Evolutionary conservation across 92 coral and sea anemone species (phyloP).

Genomic region (Micromussa lordhowensis): DNA sequence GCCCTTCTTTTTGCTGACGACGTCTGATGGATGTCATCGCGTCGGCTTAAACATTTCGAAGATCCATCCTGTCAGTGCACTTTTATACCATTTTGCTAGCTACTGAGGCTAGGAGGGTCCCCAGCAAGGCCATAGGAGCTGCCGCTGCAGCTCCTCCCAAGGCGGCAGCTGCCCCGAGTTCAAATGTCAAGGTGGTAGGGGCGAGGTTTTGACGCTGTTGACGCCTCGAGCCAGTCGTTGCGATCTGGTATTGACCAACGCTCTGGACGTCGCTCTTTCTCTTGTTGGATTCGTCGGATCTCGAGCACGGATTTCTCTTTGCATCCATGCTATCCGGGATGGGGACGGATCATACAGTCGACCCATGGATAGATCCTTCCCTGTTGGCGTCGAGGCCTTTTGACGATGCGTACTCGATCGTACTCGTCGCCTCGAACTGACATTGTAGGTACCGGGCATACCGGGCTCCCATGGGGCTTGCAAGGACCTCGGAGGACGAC

Average conservation of each 20-base stretch:
- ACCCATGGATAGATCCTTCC: not conserved
- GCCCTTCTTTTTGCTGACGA: too few relatives aligned
- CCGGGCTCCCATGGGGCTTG: not conserved
- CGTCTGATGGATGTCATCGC: too few relatives aligned
- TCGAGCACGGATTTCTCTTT: not conserved
- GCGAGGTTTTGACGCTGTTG: not conserved
- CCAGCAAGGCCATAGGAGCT: too few relatives aligned
- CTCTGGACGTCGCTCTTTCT: not conserved
- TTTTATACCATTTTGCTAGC: too few relatives aligned
- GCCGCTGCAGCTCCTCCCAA: too few relatives aligned
- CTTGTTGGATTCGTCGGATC: not conserved
- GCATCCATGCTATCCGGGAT: too few relatives aligned
- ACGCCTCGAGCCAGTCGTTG: not conserved
- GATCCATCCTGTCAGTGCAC: too few relatives aligned
- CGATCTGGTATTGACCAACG: not conserved
- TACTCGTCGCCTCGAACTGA: not conserved
- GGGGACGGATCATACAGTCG: too few relatives aligned
- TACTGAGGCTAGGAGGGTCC: too few relatives aligned
- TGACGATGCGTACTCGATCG: not conserved
- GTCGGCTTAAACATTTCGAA: too few relatives aligned
- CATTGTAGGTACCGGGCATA: not conserved
- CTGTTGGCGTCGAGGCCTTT: not conserved
- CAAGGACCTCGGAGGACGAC: not conserved
- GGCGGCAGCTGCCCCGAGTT: too few relatives aligned
- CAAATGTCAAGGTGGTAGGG: too few relatives aligned